Conservation (phyloP, 2,797 vertebrate species). For the Schizopygopsis malacanthus region DNA sequence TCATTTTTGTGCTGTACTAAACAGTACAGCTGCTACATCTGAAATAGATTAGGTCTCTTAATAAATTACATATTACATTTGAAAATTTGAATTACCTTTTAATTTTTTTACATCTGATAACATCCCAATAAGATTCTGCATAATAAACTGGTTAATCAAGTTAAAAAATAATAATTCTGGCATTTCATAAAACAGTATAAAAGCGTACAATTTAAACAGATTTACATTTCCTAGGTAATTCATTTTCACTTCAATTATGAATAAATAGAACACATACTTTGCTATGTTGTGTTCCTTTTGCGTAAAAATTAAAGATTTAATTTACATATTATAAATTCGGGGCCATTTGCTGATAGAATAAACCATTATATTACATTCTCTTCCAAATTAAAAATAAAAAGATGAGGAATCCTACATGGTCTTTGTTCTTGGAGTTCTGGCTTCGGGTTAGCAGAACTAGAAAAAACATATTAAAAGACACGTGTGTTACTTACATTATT, state of each 20-base stretch:
- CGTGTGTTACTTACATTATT: background rate
- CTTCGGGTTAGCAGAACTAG: conserved; percentile 82
- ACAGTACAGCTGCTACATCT: conserved; percentile 14
- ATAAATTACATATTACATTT: background rate
- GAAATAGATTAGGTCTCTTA: background rate
- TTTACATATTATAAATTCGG: conserved; percentile 37
- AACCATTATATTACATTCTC: conserved; percentile 12
- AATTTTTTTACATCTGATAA: background rate
- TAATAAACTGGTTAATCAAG: conserved; percentile 19
- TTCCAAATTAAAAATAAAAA: conserved; percentile 17
- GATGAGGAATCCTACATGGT: conserved; percentile 27
- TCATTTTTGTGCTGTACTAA: background rate
- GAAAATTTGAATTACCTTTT: background rate
- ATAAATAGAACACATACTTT: conserved; percentile 4
- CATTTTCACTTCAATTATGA: conserved; percentile 18
- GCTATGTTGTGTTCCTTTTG: background rate
- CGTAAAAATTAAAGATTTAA: background rate
- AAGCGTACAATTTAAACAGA: conserved; percentile 22
- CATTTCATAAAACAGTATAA: conserved; percentile 44
- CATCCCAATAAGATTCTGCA: background rate
- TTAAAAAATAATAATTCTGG: conserved; percentile 19
- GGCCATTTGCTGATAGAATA: conserved; percentile 12
- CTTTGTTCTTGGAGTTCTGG: conserved; percentile 32
- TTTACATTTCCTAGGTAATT: conserved; percentile 31
- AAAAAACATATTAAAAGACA: conserved; percentile 51